A percentile compares a stretch with the other conserved stretches of the same genome.
phyloP scores from a whole-genome alignment of 2,113 vertebrate species.

The Peucedramus taeniatus region DNA sequence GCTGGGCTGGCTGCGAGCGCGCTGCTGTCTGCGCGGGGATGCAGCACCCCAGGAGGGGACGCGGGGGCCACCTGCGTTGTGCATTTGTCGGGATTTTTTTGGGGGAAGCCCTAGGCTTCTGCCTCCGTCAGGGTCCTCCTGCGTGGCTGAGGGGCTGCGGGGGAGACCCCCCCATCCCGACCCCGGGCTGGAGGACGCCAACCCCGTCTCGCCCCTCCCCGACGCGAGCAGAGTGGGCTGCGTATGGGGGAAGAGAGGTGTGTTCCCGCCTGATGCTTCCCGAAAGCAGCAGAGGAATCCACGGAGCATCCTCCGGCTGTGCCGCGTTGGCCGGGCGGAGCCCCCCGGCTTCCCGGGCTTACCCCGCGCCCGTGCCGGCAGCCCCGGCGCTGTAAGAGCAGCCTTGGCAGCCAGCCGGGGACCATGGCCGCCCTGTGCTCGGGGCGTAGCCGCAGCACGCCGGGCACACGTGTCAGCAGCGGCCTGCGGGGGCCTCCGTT shows the following conservation, averaged over 20 bases:
- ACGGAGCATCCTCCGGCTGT: not conserved
- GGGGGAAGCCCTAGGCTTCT: not conserved
- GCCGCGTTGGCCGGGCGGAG: not conserved
- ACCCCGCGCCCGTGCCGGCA: not conserved
- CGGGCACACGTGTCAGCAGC: not conserved
- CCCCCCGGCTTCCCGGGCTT: not conserved
- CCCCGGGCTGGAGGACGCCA: fast-evolving
- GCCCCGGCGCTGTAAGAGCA: not conserved
- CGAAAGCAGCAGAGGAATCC: not conserved
- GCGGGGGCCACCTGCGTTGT: no score
- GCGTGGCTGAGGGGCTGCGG: not conserved
- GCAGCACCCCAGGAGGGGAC: not conserved
- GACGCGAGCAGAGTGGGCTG: fast-evolving
- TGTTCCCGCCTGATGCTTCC: not conserved
- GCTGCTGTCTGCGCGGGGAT: not conserved
- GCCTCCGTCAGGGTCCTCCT: no score
- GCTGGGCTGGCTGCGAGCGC: no score
- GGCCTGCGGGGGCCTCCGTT: not conserved
- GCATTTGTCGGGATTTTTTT: not conserved
- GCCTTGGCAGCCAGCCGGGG: not conserved
- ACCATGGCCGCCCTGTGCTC: not conserved
- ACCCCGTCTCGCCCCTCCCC: fast-evolving
- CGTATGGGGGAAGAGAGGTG: not conserved
- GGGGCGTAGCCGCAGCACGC: not conserved
- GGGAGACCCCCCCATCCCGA: no score